Evolutionary conservation across 1,140 invertebrate genomes (phyloP).

Genomic region (Lepidurus arcticus): DNA sequence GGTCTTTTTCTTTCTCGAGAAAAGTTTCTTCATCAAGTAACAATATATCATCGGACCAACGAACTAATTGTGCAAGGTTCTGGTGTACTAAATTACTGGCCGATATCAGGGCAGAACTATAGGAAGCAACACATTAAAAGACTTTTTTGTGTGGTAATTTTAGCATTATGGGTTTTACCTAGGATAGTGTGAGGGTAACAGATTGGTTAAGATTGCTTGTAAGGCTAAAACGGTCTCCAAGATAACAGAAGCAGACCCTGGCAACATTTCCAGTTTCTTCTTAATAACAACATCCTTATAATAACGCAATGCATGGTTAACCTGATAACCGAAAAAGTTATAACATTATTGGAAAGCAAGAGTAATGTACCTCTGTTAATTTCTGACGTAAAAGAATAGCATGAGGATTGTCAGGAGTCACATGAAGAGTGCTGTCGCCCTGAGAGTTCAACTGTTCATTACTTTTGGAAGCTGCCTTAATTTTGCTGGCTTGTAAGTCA

Average conservation of each 20-base stretch:
- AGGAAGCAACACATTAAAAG: slow-evolving; percentile 35
- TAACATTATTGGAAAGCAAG: neutral
- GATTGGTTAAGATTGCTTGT: slow-evolving; percentile 52
- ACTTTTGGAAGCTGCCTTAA: slow-evolving; percentile 30
- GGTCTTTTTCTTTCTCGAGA: slow-evolving; percentile 49
- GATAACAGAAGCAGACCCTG: slow-evolving; percentile 84
- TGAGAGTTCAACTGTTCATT: slow-evolving; percentile 25
- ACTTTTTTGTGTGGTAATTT: neutral
- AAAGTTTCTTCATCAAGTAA: slow-evolving; percentile 58
- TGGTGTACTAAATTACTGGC: slow-evolving; percentile 81
- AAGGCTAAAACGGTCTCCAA: slow-evolving; percentile 85
- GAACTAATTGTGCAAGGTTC: slow-evolving; percentile 75
- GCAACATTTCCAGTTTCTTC: slow-evolving; percentile 83
- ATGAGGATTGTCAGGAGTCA: neutral
- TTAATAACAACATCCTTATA: slow-evolving; percentile 86
- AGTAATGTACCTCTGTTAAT: neutral
- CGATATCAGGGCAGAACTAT: slow-evolving; percentile 59
- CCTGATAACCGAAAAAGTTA: slow-evolving; percentile 46
- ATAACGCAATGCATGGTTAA: slow-evolving; percentile 72
- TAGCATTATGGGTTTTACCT: neutral
- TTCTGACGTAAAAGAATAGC: slow-evolving; percentile 11
- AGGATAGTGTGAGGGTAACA: slow-evolving; percentile 20
- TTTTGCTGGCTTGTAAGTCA: slow-evolving; percentile 24
- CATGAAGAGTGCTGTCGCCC: neutral
- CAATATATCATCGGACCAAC: slow-evolving; percentile 81